Evolutionary conservation across 2,888 invertebrate genomes (phyloP).

Genomic region (Mimachlamys varia): DNA sequence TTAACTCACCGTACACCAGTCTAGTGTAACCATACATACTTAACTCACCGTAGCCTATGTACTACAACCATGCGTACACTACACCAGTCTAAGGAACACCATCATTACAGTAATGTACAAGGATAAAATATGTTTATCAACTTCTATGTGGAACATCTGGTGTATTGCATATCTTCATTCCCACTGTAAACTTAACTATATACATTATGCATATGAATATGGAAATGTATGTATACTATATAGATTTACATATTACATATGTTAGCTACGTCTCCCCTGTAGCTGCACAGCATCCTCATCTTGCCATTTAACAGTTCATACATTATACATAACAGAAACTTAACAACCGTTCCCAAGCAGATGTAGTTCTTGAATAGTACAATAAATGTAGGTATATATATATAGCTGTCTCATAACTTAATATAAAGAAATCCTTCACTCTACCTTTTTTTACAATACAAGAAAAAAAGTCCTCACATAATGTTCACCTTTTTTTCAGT

Average conservation of each 20-base stretch:
- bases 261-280: neutral
- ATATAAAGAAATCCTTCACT: neutral
- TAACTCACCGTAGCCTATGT: too few relatives aligned
- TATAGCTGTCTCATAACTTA: neutral
- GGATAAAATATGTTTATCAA: neutral
- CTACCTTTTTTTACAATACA: neutral
- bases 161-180: neutral
- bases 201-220: neutral
- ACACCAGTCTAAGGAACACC: neutral
- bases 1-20: too few relatives aligned
- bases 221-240: neutral
- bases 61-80: neutral
- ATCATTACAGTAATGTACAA: neutral
- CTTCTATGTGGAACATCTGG: neutral
- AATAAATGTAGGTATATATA: neutral
- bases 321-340: neutral
- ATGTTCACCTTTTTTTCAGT: too few relatives aligned
- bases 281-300: neutral
- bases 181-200: neutral
- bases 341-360: neutral
- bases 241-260: neutral
- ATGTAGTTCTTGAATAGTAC: neutral
- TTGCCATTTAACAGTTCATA: conserved; percentile 1
- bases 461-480: too few relatives aligned
- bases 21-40: too few relatives aligned